Conservation (phyloP, 2,888 invertebrate genomes). For the Lepidocyrtoides sp. region DNA sequence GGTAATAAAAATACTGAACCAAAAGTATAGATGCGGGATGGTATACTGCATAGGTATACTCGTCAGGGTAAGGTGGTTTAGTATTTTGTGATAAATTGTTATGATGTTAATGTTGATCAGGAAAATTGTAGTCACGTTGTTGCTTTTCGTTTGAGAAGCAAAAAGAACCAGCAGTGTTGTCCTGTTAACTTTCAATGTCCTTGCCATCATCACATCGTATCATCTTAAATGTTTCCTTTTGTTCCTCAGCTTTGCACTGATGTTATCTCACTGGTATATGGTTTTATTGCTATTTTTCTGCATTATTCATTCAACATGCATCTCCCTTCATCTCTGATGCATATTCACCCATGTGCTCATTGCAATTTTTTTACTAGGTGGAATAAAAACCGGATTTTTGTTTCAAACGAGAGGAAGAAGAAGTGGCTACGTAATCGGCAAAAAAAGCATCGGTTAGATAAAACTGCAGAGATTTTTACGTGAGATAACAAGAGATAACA, state of each 20-base stretch:
- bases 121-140: background rate
- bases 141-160: background rate
- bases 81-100: background rate
- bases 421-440: constrained; percentile 16
- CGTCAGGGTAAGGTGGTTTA: background rate
- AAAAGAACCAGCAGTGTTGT: constrained; percentile 43
- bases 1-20: constrained; percentile 30
- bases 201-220: constrained; percentile 22
- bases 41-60: background rate
- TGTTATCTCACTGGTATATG: constrained; percentile 22
- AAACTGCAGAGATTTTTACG: constrained; percentile 7
- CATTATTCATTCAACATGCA: constrained; percentile 52
- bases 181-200: constrained; percentile 65
- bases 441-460: background rate
- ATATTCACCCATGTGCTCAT: constrained; percentile 27
- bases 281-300: constrained; percentile 56
- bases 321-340: constrained; percentile 14
- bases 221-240: background rate
- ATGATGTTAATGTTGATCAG: background rate
- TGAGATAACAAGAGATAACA: constrained; percentile 57
- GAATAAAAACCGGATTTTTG: constrained; percentile 56
- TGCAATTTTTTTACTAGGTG: constrained; percentile 13
- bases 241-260: background rate
- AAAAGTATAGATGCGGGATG: background rate
- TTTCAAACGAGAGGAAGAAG: constrained; percentile 9